Evolutionary conservation across 2,888 invertebrate genomes (phyloP), one percentile per base, ranked within the genome.

Genomic region (Drepana falcataria): DNA sequence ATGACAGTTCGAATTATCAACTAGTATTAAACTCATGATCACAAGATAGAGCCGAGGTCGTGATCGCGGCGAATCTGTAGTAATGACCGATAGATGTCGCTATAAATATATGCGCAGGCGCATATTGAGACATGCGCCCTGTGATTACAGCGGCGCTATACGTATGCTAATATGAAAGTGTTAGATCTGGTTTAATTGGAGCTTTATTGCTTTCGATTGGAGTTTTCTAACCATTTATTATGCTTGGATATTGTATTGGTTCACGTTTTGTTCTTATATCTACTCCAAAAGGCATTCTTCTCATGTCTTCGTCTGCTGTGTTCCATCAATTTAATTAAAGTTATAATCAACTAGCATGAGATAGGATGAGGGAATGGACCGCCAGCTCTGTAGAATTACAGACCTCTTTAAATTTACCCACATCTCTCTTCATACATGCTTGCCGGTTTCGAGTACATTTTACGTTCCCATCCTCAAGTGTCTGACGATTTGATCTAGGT

Each of bases 121-220:
- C 60, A 63, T 63, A 57, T 61, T 62, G 59, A 59, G 52, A 58
- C 51, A 4, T 60, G 64, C 71, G 77, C 73, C 70, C 77, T 84
- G 72, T 84, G 52, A 84, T 85, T 81, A 77, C 52, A 58, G 83
- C 83, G 83, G 85, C 63, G 66, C 71, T 73, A 71, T 85, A 77
- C 71, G 72, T 73, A 85, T 84, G 83, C 63, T 75, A 81, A 85
- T 78, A 58, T 44, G 64, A 73, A 61, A 68, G 69, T 70, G 73
- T 78, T 76, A 77, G 69, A 68, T 69, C 63, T 67, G 52, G 57
- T 57, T 58, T 61, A 53, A 56, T 55, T 44, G 48, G n/a, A 47
- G 44, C 55, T 53, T 54, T 55, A 56, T 53, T 59, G 59, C 52
- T 58, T 44, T 44, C 44, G 44, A 44, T 44, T 44, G 44, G 9